phyloP scores from a whole-genome alignment of 92 coral and sea anemone species.

The Parazoanthus swiftii region DNA sequence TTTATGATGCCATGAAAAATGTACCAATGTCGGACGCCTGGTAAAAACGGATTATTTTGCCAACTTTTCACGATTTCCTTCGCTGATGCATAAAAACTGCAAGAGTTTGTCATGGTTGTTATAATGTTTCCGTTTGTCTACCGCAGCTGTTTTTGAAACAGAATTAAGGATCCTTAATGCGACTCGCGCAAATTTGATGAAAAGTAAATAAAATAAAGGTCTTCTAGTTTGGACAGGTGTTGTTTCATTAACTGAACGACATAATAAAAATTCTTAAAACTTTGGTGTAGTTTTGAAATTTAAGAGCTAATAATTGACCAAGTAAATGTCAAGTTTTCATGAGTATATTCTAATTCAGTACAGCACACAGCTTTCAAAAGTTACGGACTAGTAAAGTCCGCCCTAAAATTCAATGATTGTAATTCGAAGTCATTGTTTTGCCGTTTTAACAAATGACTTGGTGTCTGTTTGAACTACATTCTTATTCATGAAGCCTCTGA shows the following conservation, averaged over 20 bases:
- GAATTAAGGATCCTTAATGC: background rate
- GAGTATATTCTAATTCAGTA: background rate
- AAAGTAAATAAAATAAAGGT: conserved; percentile 31
- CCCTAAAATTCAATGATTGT: background rate
- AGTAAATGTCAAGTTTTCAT: background rate
- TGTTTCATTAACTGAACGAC: background rate
- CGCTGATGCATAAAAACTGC: background rate
- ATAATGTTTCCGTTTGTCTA: background rate
- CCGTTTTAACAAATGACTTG: conserved; percentile 5
- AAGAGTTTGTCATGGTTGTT: background rate
- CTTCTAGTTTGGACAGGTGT: conserved; percentile 16
- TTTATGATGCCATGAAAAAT: background rate
- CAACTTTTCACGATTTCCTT: background rate
- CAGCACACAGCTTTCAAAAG: background rate
- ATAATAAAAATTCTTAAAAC: conserved; percentile 10
- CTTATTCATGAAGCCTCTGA: conserved; percentile 1
- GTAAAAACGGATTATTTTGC: background rate
- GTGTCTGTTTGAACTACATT: conserved; percentile 14
- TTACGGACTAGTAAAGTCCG: background rate
- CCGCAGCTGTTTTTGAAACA: background rate
- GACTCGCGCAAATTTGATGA: conserved; percentile 19
- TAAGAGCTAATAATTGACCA: background rate
- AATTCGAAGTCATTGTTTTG: background rate
- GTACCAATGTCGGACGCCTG: background rate
- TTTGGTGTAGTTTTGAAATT: background rate